Conservation (phyloP, 1,140 invertebrate species). For the Tetramorium simillimum region DNA sequence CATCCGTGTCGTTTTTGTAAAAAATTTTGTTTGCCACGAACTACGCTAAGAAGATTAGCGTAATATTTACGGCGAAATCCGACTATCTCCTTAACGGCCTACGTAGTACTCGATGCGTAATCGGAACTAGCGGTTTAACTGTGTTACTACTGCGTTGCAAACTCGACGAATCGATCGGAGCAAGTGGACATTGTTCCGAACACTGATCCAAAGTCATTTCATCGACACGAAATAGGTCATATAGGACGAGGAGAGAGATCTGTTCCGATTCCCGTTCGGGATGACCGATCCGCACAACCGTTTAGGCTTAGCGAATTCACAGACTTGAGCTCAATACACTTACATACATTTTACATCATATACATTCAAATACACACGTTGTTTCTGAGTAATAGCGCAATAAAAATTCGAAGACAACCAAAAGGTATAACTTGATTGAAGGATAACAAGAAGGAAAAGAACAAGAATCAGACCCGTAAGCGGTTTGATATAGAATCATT, state of each 20-base stretch:
- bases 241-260: conserved; percentile 1
- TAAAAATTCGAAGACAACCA: neutral
- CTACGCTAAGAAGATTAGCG: conserved; percentile 23
- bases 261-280: neutral
- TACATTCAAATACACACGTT: neutral
- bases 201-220: conserved; percentile 47
- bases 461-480: neutral
- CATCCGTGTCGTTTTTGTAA: neutral
- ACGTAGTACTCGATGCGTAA: conserved; percentile 2
- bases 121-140: conserved; percentile 47
- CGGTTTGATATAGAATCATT: neutral
- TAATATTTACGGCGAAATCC: conserved; percentile 20
- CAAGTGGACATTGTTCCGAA: conserved; percentile 54
- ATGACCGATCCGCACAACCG: neutral
- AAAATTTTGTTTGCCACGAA: neutral
- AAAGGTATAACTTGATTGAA: neutral
- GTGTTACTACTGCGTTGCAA: conserved; percentile 60
- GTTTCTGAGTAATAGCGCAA: neutral
- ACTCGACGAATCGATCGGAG: conserved; percentile 57
- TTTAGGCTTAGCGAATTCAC: neutral
- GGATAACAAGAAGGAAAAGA: neutral
- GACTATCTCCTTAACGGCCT: conserved; percentile 9
- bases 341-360: too few relatives aligned
- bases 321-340: neutral
- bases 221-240: neutral